Base-by-base conservation (phyloP, 2,113 vertebrate genomes). In the Nannobrachium achirus region DNA sequence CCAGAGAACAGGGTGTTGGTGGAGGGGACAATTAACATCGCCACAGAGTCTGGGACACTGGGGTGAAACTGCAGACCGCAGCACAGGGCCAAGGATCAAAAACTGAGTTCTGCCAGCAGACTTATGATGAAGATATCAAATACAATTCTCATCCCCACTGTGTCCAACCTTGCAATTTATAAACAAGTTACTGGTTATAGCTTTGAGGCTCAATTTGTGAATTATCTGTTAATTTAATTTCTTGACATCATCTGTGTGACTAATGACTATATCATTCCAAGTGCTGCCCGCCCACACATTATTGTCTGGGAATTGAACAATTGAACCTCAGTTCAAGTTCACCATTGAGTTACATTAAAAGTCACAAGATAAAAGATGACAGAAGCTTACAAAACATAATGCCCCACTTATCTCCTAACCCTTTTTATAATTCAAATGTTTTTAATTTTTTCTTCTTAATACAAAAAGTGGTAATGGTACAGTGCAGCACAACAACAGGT, bases 21-120 rank as follows among this genome's bases (percentile, higher is more conserved):
- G 75, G 66, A 69, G 64, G 62, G 40, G 69, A 77, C 70, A 62
- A 76, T 83, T 79, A 73, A 69, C 63, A 39, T 66, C 13, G 49
- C 70, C 53, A 40, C 62, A 4, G 15, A 51, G 82, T 75, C 77
- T 82, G 56, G 75, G 66, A 59, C 40, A 51, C 8, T 41, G n/a
- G 59, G n/a, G 56, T 49, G 70, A 66, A 45, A 56, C 53, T 1
- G 41, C 55, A 13, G 52, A 70, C 10, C 25, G 6, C 25, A 39
- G 14, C 11, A 11, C 45, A 48, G 45, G n/a, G 45, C 45, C 11
- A 14, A 5, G 11, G 6, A 48, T n/a, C 11, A 6, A n/a, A 10
- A 14, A 48, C 2, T n/a, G 45, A 33, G 45, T n/a, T 14, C 9
- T 13, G 14, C 14, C 11, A 11, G 62, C 56, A 46, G 66, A 60